Percentiles rank a stretch among this genome's conserved stretches.
Conservation (phyloP, 2,797 vertebrate genomes). For the Neomorphus geoffroyi region DNA sequence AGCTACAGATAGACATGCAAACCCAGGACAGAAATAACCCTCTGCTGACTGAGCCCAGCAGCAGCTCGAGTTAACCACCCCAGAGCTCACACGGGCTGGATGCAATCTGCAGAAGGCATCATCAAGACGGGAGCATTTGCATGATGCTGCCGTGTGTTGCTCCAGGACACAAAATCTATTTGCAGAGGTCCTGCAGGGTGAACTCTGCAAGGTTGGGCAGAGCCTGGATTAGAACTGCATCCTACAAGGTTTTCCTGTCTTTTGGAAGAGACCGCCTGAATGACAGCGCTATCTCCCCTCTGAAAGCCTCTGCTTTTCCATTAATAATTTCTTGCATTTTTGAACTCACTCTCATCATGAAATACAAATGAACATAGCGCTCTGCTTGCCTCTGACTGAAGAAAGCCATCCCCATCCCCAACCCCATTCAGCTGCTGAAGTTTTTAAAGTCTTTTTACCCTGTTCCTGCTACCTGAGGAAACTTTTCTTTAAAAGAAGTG, state of each 20-base stretch:
- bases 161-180: background rate
- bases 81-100: background rate
- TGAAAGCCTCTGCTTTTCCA: background rate
- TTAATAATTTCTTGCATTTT: conserved; percentile 15
- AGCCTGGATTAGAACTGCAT: background rate
- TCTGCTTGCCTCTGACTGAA: background rate
- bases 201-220: background rate
- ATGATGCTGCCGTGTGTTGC: background rate
- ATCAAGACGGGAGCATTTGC: background rate
- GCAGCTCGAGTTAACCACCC: background rate
- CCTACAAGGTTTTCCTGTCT: background rate
- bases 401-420: background rate
- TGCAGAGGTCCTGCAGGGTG: background rate
- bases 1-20: background rate
- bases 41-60: background rate
- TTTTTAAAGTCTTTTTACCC: background rate
- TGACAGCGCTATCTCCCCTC: background rate
- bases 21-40: background rate
- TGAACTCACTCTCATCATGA: background rate
- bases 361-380: background rate
- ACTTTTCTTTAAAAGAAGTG: background rate
- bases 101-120: background rate
- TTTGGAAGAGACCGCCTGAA: background rate
- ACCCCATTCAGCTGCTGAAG: background rate
- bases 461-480: background rate